Evolutionary conservation across 2,113 vertebrate species (phyloP).

Genomic region (Hemiprocne comata): DNA sequence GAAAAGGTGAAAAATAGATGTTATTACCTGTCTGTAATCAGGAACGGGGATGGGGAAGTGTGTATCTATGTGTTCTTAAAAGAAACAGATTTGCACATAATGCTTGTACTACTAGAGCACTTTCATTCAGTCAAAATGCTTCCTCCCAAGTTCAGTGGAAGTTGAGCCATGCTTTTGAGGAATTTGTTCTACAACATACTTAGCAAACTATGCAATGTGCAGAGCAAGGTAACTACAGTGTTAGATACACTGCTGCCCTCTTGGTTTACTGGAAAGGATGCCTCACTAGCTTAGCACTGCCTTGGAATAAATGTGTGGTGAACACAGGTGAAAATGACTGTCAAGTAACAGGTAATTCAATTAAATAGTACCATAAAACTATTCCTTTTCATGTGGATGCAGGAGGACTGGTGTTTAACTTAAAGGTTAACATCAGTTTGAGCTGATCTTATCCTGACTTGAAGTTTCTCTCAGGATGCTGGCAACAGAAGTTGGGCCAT

Average conservation of each 20-base stretch:
- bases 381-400: neutral
- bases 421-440: neutral
- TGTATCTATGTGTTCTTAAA: neutral
- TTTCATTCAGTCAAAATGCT: neutral
- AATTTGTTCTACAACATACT: neutral
- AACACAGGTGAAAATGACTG: neutral
- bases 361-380: neutral
- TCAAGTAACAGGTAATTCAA: neutral
- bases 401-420: neutral
- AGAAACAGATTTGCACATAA: no score
- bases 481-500: neutral
- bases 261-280: neutral
- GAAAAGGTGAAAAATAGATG: neutral
- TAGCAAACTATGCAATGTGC: neutral
- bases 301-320: neutral
- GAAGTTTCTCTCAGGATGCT: neutral
- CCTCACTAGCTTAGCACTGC: neutral
- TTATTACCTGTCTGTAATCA: neutral
- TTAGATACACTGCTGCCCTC: neutral
- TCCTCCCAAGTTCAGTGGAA: neutral
- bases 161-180: neutral
- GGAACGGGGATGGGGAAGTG: rapidly evolving
- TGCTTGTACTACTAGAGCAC: neutral
- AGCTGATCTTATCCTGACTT: neutral
- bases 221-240: neutral